Evolutionary conservation across 2,113 vertebrate species (phyloP).

Genomic region (Thamnophis sirtalis): DNA sequence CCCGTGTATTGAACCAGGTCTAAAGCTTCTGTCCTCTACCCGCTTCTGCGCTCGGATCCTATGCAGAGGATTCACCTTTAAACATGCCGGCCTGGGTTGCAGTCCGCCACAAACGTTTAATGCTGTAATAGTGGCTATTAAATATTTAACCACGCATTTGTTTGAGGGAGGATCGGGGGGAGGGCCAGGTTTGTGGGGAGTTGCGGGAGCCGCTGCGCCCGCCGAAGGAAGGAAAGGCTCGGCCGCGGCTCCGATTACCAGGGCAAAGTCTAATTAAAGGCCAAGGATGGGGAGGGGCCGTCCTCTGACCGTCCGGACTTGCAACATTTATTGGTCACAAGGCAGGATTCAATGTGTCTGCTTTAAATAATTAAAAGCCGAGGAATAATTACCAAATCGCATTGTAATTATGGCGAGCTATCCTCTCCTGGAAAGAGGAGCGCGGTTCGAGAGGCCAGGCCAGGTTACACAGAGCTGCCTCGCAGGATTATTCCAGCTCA

Average conservation of each 20-base stretch:
- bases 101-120: not conserved
- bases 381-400: slow-evolving; percentile 90
- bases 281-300: not conserved
- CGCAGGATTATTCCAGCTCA: slow-evolving; percentile 67
- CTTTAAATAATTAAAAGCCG: slow-evolving; percentile 87
- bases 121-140: slow-evolving; percentile 48
- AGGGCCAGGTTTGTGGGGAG: not conserved
- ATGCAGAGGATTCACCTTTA: not conserved
- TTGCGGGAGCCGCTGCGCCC: not conserved
- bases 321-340: slow-evolving; percentile 63
- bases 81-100: not conserved
- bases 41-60: not conserved
- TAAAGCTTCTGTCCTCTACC: not conserved
- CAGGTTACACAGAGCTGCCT: slow-evolving; percentile 46
- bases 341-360: slow-evolving; percentile 63
- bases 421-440: slow-evolving; percentile 41
- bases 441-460: slow-evolving; percentile 69
- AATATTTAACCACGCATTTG: slow-evolving; percentile 68
- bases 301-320: slow-evolving; percentile 29
- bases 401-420: slow-evolving; percentile 79
- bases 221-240: not conserved
- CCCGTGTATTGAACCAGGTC: not conserved
- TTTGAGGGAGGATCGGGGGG: slow-evolving; percentile 18
- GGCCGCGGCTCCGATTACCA: not conserved
- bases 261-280: slow-evolving; percentile 8